phyloP scores from a whole-genome alignment of 2,888 invertebrate genomes.

The Drosophila diplacantha region DNA sequence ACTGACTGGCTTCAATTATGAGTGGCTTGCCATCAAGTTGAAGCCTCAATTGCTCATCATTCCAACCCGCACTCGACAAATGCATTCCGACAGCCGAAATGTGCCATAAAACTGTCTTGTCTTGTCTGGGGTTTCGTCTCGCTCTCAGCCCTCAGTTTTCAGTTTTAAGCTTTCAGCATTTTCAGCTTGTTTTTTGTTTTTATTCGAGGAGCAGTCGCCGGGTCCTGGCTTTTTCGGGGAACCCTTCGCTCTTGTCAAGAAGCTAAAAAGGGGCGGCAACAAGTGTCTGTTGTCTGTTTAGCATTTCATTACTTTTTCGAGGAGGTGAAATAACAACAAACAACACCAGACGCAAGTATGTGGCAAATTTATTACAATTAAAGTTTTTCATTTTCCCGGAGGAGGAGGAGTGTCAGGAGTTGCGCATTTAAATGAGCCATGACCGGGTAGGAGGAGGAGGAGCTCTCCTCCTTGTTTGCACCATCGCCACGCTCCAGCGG shows the following conservation, averaged over 20 bases:
- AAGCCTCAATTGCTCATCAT: slow-evolving; percentile 22
- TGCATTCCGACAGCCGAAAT: slow-evolving; percentile 29
- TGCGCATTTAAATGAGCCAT: slow-evolving; percentile 64
- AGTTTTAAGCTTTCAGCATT: not conserved
- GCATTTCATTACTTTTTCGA: slow-evolving; percentile 38
- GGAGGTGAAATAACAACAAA: slow-evolving; percentile 18
- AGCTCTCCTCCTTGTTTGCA: slow-evolving; percentile 15
- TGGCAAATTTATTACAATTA: slow-evolving; percentile 69
- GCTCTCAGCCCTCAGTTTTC: not conserved
- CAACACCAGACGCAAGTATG: slow-evolving; percentile 27
- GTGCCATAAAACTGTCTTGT: slow-evolving; percentile 45
- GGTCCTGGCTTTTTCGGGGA: slow-evolving; percentile 3
- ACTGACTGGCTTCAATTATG: slow-evolving; percentile 29
- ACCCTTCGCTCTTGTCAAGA: slow-evolving; percentile 14
- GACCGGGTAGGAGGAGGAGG: slow-evolving; percentile 21
- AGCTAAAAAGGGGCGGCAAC: slow-evolving; percentile 32
- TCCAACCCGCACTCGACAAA: slow-evolving; percentile 21
- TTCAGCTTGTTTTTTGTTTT: slow-evolving; percentile 1
- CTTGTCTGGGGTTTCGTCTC: slow-evolving; percentile 6
- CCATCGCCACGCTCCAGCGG: slow-evolving; percentile 50
- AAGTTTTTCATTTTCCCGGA: slow-evolving; percentile 38
- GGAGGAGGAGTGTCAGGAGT: slow-evolving; percentile 29
- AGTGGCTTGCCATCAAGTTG: slow-evolving; percentile 30
- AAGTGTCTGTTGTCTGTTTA: slow-evolving; percentile 49
- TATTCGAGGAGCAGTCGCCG: not conserved